phyloP scores from a whole-genome alignment of 2,797 vertebrate genomes.

The Erethizon dorsatum region DNA sequence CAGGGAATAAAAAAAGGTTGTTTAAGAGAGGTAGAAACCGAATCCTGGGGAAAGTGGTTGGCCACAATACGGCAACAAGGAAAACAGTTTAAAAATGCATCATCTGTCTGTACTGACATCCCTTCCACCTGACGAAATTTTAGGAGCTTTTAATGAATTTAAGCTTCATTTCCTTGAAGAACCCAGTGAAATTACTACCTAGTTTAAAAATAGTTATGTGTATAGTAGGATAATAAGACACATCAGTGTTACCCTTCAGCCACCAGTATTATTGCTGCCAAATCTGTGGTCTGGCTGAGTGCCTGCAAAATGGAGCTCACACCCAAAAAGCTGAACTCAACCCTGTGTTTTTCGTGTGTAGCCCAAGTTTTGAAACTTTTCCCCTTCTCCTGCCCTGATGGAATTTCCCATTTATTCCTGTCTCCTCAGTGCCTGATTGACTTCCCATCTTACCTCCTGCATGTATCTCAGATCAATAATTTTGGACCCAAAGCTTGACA shows the following conservation, averaged over 20 bases:
- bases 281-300: background rate
- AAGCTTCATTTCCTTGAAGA: background rate
- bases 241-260: background rate
- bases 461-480: background rate
- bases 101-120: background rate
- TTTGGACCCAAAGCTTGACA: background rate
- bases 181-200: background rate
- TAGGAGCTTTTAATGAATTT: background rate
- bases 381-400: background rate
- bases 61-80: background rate
- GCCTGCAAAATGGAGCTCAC: background rate
- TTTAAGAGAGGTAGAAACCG: background rate
- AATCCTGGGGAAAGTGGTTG: background rate
- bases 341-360: background rate
- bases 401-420: background rate
- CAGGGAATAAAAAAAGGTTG: background rate
- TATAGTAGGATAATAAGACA: background rate
- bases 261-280: background rate
- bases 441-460: background rate
- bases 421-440: background rate
- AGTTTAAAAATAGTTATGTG: background rate
- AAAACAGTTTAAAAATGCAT: background rate
- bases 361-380: background rate
- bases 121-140: background rate
- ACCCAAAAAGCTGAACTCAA: background rate